Base-by-base conservation (phyloP, 23 tunicate species). In the Halocynthia aurantium region DNA sequence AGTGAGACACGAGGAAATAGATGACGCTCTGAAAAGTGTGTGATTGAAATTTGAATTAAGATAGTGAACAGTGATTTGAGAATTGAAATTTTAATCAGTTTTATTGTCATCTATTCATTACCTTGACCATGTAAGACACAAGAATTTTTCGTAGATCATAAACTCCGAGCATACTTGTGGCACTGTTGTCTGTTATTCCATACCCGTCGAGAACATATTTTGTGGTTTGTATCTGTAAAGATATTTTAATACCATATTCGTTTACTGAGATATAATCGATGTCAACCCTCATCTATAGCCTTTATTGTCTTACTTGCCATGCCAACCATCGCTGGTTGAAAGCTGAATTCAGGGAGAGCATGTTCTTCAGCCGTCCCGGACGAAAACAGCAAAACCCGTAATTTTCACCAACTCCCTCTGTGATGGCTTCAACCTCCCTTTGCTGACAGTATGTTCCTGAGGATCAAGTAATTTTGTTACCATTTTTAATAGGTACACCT, bases 361-460 rank as follows among this genome's bases (percentile, higher is more conserved):
- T 50, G 22, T 81, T 78, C 62, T 64, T 70, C n/a, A 80, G 69
- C 54, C 63, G 82, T 19, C 89, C 72, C 6, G 67, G 57, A 10
- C 74, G 18, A 56, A 91, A 89, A 67, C 93, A 84, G 64, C 91
- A 91, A 15, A 53, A 53, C 50, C 78, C 61, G 66, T 66, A 76
- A 50, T 52, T 72, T 49, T 84, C 96, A 10, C 75, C 72, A 1
- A 61, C 72, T n/a, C 62, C 70, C 53, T 95, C 99, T 22, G 88
- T 82, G 53, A 95, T 95, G 17, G 99, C 99, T 57, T 95, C 99
- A 12, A 95, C 99, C 77, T 95, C 99, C 17, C 99, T 77, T 77
- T 95, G 99, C 67, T 95, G 99, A 66, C 99, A 95, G 78, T 95
- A 95, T 13, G 99, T 95, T 13, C 99, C 98, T 94, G 84, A 21